Evolutionary conservation across 2,797 vertebrate genomes (phyloP).

Genomic region (Cossypha heuglini): DNA sequence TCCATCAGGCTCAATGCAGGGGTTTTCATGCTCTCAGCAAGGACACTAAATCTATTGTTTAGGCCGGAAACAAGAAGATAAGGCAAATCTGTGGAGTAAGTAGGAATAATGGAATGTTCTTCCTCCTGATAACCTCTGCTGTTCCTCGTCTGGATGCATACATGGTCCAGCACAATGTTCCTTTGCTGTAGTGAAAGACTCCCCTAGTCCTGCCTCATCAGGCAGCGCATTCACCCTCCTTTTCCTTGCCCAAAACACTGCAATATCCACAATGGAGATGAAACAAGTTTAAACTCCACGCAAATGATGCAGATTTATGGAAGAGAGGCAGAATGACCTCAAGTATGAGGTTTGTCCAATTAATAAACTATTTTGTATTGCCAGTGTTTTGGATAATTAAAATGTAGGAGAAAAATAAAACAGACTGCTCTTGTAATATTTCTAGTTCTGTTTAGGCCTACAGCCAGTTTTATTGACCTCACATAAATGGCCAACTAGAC

Average conservation of each 20-base stretch:
- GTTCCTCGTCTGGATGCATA: fast-evolving
- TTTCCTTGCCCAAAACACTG: background rate
- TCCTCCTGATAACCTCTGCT: background rate
- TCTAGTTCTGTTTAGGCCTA: background rate
- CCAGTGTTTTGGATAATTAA: background rate
- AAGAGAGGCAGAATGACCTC: background rate
- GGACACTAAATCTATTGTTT: background rate
- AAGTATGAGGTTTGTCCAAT: background rate
- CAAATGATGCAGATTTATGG: fast-evolving
- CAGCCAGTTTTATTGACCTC: background rate
- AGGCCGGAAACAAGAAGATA: background rate
- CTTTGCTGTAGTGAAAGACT: background rate
- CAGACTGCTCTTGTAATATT: background rate
- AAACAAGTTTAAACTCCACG: background rate
- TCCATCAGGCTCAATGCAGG: background rate
- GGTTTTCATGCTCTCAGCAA: background rate
- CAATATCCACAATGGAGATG: background rate
- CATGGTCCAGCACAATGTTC: background rate
- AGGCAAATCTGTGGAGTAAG: background rate
- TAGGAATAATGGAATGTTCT: background rate
- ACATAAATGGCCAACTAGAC: background rate
- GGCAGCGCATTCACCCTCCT: background rate
- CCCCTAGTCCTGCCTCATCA: background rate
- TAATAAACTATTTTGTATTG: background rate
- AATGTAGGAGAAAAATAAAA: background rate